Percentiles rank a stretch among this genome's conserved stretches.
Conservation (phyloP, 2,113 vertebrate species). For the Jacana jacana region DNA sequence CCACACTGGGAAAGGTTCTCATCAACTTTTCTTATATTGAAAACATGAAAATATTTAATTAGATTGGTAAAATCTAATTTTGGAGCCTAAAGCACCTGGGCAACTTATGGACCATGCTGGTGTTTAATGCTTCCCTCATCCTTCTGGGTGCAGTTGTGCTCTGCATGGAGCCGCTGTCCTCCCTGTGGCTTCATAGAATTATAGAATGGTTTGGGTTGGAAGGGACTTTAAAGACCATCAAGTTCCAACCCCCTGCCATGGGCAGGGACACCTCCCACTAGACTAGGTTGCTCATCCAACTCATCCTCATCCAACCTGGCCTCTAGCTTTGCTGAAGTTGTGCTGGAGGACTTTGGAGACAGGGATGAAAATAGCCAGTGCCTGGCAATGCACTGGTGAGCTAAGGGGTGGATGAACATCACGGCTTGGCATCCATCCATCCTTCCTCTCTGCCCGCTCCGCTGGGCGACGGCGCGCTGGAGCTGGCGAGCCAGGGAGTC, state of each 20-base stretch:
- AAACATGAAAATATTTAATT: neutral
- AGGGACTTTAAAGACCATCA: no score
- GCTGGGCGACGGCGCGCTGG: fast-evolving
- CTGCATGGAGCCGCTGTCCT: neutral
- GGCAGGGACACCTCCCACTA: no score
- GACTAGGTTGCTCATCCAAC: no score
- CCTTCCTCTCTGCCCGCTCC: neutral
- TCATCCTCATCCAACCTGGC: no score
- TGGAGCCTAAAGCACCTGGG: neutral
- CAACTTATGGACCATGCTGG: fast-evolving
- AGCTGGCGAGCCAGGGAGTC: neutral
- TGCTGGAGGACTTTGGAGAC: neutral
- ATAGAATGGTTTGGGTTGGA: no score
- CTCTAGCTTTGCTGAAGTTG: neutral
- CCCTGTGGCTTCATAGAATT: fast-evolving
- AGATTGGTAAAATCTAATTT: neutral
- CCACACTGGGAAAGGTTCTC: neutral
- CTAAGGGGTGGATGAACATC: neutral
- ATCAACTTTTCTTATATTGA: neutral
- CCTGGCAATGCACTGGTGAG: fast-evolving
- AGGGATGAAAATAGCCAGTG: neutral
- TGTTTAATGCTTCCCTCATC: neutral
- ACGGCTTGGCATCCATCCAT: neutral
- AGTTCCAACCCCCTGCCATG: no score
- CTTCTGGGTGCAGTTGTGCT: neutral